Evolutionary conservation across 2,888 invertebrate species (phyloP).

Genomic region (Zaprionus lineosus): DNA sequence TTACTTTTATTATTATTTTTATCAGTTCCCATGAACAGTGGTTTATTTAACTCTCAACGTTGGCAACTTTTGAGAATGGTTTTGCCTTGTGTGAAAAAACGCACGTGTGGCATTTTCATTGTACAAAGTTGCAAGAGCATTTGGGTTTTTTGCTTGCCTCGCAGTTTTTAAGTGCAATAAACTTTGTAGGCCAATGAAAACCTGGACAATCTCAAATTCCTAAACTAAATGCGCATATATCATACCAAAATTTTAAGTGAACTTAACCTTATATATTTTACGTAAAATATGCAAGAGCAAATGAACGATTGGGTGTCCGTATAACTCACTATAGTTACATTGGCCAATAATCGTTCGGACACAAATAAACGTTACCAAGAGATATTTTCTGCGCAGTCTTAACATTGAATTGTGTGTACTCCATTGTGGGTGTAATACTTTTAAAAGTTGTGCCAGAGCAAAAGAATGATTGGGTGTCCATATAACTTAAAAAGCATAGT

Average conservation of each 20-base stretch:
- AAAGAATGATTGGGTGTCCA: slow-evolving; percentile 76
- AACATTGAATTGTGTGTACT: slow-evolving; percentile 1
- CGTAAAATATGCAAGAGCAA: slow-evolving; percentile 65
- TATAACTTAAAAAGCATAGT: slow-evolving; percentile 60
- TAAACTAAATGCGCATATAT: slow-evolving; percentile 26
- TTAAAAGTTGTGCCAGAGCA: slow-evolving; percentile 56
- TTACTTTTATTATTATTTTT: neutral
- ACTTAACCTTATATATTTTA: slow-evolving; percentile 15
- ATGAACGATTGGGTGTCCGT: slow-evolving; percentile 75
- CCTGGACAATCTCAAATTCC: slow-evolving; percentile 53
- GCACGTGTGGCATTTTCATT: slow-evolving; percentile 42
- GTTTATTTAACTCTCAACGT: neutral
- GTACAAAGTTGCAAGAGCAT: slow-evolving; percentile 77
- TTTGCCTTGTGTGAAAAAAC: slow-evolving; percentile 34
- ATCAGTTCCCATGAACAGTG: too few relatives aligned
- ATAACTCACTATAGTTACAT: slow-evolving; percentile 65
- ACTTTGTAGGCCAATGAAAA: slow-evolving; percentile 79
- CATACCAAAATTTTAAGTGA: slow-evolving; percentile 27
- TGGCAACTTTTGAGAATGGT: slow-evolving; percentile 68
- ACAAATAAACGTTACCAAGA: slow-evolving; percentile 12
- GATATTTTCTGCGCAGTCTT: neutral
- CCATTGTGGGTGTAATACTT: slow-evolving; percentile 3
- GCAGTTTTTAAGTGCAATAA: slow-evolving; percentile 53
- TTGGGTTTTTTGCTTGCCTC: slow-evolving; percentile 81
- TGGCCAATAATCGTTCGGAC: slow-evolving; percentile 75